A percentile compares a stretch with the other conserved stretches of the same genome.
Evolutionary conservation across 2,113 vertebrate species (phyloP).

Genomic region (Haplochromis vanheusdeni): DNA sequence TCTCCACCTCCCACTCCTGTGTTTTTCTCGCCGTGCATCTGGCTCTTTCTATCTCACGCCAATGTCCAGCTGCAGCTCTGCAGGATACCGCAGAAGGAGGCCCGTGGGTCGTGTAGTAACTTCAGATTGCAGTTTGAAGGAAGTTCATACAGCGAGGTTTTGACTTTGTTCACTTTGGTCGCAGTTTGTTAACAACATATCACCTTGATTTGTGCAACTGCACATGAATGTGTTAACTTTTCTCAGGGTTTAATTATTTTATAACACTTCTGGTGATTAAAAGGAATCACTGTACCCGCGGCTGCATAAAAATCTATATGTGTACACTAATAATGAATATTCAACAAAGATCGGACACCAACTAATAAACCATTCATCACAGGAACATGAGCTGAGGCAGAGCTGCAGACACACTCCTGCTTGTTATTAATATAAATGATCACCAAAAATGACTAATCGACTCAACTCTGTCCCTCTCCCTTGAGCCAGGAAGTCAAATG

Average conservation of each 20-base stretch:
- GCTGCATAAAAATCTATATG: slow-evolving; percentile 34
- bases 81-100: slow-evolving; percentile 5
- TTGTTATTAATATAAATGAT: slow-evolving; percentile 60
- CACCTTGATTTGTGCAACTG: background rate
- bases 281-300: slow-evolving; percentile 10
- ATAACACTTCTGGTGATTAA: background rate
- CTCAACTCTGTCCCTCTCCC: slow-evolving; percentile 6
- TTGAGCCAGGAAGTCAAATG: slow-evolving; percentile 5
- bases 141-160: background rate
- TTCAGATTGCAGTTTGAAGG: background rate
- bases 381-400: slow-evolving; percentile 26
- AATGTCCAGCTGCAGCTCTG: slow-evolving; percentile 23
- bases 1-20: slow-evolving; percentile 3
- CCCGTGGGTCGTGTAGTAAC: slow-evolving; percentile 8
- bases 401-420: slow-evolving; percentile 35
- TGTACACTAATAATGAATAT: slow-evolving; percentile 52
- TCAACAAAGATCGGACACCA: slow-evolving; percentile 36
- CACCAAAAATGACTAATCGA: slow-evolving; percentile 45
- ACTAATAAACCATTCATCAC: slow-evolving; percentile 61
- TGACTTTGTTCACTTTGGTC: background rate
- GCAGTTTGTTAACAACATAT: background rate
- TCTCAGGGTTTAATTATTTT: slow-evolving; percentile 2
- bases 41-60: background rate
- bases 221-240: slow-evolving; percentile 5
- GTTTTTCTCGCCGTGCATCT: background rate